Base-by-base conservation (phyloP, 2,797 vertebrate genomes). In the Helarctos malayanus region DNA sequence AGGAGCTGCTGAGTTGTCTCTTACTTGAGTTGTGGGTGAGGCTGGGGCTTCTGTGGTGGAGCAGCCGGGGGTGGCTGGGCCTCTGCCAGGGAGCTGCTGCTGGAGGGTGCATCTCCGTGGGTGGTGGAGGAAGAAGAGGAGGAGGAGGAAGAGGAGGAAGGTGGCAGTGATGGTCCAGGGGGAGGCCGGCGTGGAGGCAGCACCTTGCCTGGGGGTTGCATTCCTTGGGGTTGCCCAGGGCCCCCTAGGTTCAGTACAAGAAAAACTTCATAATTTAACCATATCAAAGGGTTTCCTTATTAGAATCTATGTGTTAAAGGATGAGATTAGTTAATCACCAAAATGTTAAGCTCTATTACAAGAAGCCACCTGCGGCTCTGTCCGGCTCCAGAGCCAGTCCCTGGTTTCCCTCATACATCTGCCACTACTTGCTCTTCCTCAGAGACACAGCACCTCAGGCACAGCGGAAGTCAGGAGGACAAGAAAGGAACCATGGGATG, bases 11-110 rank as follows among this genome's bases (percentile, higher is more conserved):
- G 93, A 82, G 93, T 21, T 4, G 95, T 97, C 96, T 99, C 99
- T 99, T 99, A 99, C 99, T 99, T 99, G 95, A 99, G 99, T 93
- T 99, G 99, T 86, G 99, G 99, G 97, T 99, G 99, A 96, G 99
- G 98, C 98, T 99, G 99, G 83, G 98, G 97, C 99, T 99, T 99
- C 98, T 99, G 99, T 95, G 99, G 99, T 96, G 99, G 99, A 71
- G 98, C 98, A n/a, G 98, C 98, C 91, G 97, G 98, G 95, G 98
- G 98, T 47, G 98, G 98, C 98, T 99, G 98, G 47, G 98, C 98
- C 98, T 99, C 98, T 91, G 99, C 97, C 97, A 96, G 97, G 84
- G 97, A 97, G 94, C 14, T 90, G 98, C 98, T 97, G 98, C 98
- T 97, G 98, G 89, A 97, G 81, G 97, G 95, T 80, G 92, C 97